phyloP scores from a whole-genome alignment of 2,113 vertebrate species.

The Ursus arctos region DNA sequence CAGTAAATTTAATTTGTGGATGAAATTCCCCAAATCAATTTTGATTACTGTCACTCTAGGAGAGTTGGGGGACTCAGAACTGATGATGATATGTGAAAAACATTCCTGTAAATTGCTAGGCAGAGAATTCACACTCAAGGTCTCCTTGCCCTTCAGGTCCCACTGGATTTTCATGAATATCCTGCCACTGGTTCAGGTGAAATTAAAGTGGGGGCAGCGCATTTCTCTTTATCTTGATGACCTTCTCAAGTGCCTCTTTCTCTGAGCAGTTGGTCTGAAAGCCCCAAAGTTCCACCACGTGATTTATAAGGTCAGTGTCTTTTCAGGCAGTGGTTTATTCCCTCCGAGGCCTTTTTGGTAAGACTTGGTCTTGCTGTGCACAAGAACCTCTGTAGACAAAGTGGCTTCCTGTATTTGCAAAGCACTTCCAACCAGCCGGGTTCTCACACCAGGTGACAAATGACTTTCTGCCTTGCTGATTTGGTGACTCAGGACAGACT shows the following conservation, averaged over 20 bases:
- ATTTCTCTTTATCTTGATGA: not conserved
- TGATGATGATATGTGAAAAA: slow-evolving; percentile 12
- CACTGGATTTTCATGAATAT: not conserved
- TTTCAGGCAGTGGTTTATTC: not conserved
- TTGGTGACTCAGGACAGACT: not conserved
- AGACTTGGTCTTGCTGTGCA: not conserved
- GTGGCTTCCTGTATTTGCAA: not conserved
- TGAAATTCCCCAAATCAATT: slow-evolving; percentile 74
- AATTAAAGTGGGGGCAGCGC: not conserved
- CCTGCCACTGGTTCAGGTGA: not conserved
- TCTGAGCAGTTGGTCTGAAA: not conserved
- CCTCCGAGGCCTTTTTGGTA: not conserved
- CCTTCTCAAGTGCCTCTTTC: slow-evolving; percentile 45
- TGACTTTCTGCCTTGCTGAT: not conserved
- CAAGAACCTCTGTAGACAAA: not conserved
- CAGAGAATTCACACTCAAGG: slow-evolving; percentile 54
- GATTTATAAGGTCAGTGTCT: not conserved
- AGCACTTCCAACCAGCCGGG: not conserved
- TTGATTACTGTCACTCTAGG: slow-evolving; percentile 68
- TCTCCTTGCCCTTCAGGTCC: slow-evolving; percentile 44
- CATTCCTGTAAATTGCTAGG: slow-evolving; percentile 11
- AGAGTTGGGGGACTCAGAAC: slow-evolving; percentile 47
- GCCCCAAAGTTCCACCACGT: not conserved
- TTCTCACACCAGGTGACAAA: not conserved
- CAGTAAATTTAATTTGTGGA: slow-evolving; percentile 67